phyloP scores from a whole-genome alignment of 2,113 vertebrate species.

The Nansenia antarctica region DNA sequence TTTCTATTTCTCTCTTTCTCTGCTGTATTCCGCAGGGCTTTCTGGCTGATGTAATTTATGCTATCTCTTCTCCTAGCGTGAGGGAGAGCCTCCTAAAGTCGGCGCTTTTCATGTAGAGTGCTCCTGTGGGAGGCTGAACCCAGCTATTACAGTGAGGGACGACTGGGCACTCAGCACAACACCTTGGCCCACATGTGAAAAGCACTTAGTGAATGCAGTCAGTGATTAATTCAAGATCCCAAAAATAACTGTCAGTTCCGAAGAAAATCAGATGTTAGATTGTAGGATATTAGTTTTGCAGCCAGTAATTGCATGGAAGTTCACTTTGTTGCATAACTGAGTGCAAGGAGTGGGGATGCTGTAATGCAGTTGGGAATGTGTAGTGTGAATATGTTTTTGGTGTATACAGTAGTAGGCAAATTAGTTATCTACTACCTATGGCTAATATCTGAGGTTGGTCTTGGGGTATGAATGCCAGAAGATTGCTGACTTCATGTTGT shows the following conservation, averaged over 20 bases:
- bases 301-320: background rate
- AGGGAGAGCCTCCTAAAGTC: slow-evolving; percentile 50
- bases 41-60: slow-evolving; percentile 65
- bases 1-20: slow-evolving; percentile 17
- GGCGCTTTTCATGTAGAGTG: slow-evolving; percentile 56
- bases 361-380: background rate
- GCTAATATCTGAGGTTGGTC: slow-evolving; percentile 24
- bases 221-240: background rate
- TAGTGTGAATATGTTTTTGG: slow-evolving; percentile 24
- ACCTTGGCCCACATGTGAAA: background rate
- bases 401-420: slow-evolving; percentile 1
- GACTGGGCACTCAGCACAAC: slow-evolving; percentile 4
- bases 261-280: background rate
- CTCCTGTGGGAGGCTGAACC: slow-evolving; percentile 61
- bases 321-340: background rate
- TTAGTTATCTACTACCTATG: slow-evolving; percentile 18
- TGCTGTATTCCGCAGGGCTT: slow-evolving; percentile 53
- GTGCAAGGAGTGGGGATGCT: background rate
- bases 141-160: background rate
- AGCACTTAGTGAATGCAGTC: background rate
- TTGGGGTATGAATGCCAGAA: background rate
- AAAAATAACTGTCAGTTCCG: background rate
- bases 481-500: background rate
- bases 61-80: slow-evolving; percentile 51
- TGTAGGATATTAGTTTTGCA: background rate